Conservation (phyloP, 2,888 invertebrate species). For the Lycocerus yunnanus region DNA sequence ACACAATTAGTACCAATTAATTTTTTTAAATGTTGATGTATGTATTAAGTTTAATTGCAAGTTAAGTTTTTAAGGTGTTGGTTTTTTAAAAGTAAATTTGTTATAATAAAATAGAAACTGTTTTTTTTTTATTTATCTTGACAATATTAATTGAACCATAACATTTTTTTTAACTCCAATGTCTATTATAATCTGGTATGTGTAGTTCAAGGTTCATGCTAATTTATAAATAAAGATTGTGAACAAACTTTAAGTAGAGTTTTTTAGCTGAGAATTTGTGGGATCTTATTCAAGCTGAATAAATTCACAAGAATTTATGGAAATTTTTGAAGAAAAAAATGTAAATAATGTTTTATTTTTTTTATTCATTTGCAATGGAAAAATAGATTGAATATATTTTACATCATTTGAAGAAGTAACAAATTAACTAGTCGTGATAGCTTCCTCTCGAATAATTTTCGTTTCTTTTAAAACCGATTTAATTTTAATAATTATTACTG, state of each 20-base stretch:
- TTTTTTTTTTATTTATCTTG: not conserved
- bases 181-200: not conserved
- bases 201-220: not conserved
- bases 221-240: not conserved
- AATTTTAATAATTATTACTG: not conserved
- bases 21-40: not conserved
- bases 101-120: not conserved
- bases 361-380: not conserved
- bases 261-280: not conserved
- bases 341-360: no score
- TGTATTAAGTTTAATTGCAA: not conserved
- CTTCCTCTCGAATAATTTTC: not conserved
- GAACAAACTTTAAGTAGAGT: not conserved
- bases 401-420: not conserved
- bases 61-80: not conserved
- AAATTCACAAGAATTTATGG: not conserved
- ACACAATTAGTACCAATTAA: not conserved
- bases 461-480: not conserved
- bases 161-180: not conserved
- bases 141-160: not conserved
- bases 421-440: no score
- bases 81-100: not conserved
- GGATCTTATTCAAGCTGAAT: not conserved
- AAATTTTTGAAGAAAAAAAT: not conserved
- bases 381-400: not conserved